Conservation (phyloP, 2,797 vertebrate species). For the Iguana delicatissima region DNA sequence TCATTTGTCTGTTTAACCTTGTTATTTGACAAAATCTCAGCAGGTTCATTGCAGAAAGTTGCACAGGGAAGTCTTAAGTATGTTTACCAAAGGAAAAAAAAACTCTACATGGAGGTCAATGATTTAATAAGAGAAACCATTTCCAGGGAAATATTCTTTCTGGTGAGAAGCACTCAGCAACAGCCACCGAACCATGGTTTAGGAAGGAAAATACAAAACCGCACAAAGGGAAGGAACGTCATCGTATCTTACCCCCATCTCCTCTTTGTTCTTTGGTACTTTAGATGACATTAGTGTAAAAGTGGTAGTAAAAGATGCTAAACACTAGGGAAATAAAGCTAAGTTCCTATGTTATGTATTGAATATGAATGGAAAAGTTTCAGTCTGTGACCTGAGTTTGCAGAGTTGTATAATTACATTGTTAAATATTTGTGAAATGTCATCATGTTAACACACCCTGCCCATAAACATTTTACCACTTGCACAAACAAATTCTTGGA, state of each 20-base stretch:
- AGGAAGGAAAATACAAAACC: background rate
- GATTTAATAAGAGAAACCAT: background rate
- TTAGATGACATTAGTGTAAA: background rate
- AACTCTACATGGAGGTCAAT: background rate
- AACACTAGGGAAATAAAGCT: conserved; percentile 10
- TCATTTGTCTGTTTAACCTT: background rate
- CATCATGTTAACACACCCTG: conserved; percentile 14
- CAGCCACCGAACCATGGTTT: background rate
- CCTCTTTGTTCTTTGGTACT: background rate
- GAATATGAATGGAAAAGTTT: background rate
- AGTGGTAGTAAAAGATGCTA: background rate
- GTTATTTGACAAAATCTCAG: background rate
- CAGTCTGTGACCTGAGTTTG: conserved; percentile 15
- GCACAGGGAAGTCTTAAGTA: background rate
- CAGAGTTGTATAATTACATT: conserved; percentile 46
- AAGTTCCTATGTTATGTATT: fast-evolving
- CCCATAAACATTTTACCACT: background rate
- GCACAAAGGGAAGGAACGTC: background rate
- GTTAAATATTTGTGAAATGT: conserved; percentile 58
- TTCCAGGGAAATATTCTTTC: background rate
- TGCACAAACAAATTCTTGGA: background rate
- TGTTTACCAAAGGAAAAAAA: background rate
- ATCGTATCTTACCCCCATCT: background rate
- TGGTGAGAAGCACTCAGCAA: fast-evolving
- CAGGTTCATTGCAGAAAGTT: background rate